Evolutionary conservation across 30 jellyfish, hydroid and myxozoan species (phyloP).

Genomic region (Morbakka virulenta): DNA sequence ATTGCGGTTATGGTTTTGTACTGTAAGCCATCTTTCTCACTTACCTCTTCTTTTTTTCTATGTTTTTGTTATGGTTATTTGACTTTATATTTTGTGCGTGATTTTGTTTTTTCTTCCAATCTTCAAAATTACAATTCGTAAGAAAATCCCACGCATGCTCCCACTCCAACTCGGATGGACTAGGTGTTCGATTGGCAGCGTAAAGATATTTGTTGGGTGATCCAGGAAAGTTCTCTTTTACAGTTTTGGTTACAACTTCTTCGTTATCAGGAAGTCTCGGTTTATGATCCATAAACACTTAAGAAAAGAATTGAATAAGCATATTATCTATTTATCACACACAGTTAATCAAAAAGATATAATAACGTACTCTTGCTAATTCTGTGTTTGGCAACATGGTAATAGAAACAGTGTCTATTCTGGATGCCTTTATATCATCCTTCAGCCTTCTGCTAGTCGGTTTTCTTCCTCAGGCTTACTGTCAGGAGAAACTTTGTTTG

Average conservation of each 20-base stretch:
- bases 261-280: slow-evolving; percentile 95
- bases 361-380: no score
- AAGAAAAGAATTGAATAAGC: no score
- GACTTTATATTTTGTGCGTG: background rate
- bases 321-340: background rate
- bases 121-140: slow-evolving; percentile 80
- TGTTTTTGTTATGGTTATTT: background rate
- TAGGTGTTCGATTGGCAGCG: slow-evolving; percentile 93
- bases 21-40: background rate
- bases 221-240: slow-evolving; percentile 81
- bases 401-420: no score
- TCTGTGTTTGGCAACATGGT: no score
- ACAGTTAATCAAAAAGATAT: no score
- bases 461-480: no score
- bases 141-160: slow-evolving; percentile 98
- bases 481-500: no score
- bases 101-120: slow-evolving; percentile 59
- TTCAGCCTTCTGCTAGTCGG: no score
- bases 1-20: no score
- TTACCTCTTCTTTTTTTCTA: background rate
- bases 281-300: slow-evolving; percentile 85
- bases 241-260: slow-evolving; percentile 65
- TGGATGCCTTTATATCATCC: no score
- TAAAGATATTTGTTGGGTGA: slow-evolving; percentile 90
- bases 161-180: slow-evolving; percentile 98